Percentiles rank a stretch among this genome's conserved stretches.
Evolutionary conservation across 2,888 invertebrate genomes (phyloP).

Genomic region (Lithophane leautieri): DNA sequence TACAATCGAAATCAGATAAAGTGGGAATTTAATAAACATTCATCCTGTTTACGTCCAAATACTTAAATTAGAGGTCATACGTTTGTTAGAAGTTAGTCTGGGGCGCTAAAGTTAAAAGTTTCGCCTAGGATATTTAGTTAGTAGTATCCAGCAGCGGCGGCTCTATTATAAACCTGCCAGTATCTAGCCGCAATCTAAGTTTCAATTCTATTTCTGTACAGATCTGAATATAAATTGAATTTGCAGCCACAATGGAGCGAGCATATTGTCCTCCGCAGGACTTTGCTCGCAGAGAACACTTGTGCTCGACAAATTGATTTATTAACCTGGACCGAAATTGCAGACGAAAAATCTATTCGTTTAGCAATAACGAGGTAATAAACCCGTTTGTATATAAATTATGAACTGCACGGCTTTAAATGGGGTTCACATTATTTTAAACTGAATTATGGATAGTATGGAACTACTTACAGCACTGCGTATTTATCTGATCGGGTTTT

Average conservation of each 20-base stretch:
- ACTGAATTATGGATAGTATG: conserved; percentile 32
- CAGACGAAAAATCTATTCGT: conserved; percentile 71
- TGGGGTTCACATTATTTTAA: conserved; percentile 45
- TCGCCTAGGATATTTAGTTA: conserved; percentile 48
- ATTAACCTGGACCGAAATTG: conserved; percentile 73
- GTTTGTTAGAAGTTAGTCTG: conserved; percentile 23
- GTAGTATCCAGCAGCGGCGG: conserved; percentile 57
- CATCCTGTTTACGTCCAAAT: conserved; percentile 14
- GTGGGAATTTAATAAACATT: conserved; percentile 16
- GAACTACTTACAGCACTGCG: conserved; percentile 16
- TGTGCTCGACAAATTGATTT: conserved; percentile 81
- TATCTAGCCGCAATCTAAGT: conserved; percentile 82
- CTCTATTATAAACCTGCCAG: conserved; percentile 72
- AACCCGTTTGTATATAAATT: conserved; percentile 57
- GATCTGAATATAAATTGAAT: conserved; percentile 86
- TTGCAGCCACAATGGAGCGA: conserved; percentile 78
- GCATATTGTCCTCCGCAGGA: conserved; percentile 75
- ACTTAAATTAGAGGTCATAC: conserved; percentile 19
- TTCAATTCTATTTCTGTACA: conserved; percentile 81
- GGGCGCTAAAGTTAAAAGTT: conserved; percentile 42
- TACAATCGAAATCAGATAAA: conserved; percentile 18
- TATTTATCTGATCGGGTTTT: conserved; percentile 12
- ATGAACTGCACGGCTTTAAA: conserved; percentile 55
- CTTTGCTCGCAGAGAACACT: conserved; percentile 73
- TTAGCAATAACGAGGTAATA: conserved; percentile 58